Evolutionary conservation across 35 echinoderm and acorn worm species (phyloP).

Genomic region (Eucidaris tribuloides): DNA sequence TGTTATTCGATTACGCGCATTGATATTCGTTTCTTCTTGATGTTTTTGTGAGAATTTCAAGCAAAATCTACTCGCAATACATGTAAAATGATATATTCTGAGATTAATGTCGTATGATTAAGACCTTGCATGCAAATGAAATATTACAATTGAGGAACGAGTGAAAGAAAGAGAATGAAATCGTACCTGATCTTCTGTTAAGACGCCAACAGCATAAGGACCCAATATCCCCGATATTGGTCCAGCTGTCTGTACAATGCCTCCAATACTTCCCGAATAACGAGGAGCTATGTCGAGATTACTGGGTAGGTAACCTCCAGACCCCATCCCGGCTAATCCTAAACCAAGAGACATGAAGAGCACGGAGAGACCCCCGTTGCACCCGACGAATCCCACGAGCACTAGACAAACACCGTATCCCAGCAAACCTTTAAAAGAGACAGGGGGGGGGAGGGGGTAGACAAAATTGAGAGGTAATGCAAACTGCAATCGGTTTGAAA

Average conservation of each 20-base stretch:
- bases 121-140: too few relatives aligned
- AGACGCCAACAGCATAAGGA: not conserved
- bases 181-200: constrained; percentile 20
- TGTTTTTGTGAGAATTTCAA: too few relatives aligned
- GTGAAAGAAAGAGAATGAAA: too few relatives aligned
- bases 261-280: constrained; percentile 16
- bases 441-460: too few relatives aligned
- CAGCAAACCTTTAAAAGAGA: not conserved
- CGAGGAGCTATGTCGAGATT: not conserved
- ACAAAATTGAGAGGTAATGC: too few relatives aligned
- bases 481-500: too few relatives aligned
- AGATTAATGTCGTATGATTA: too few relatives aligned
- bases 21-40: too few relatives aligned
- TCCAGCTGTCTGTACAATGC: not conserved
- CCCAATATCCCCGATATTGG: constrained; percentile 9
- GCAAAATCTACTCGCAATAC: too few relatives aligned
- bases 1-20: too few relatives aligned
- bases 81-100: too few relatives aligned
- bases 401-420: not conserved
- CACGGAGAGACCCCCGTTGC: constrained; percentile 13
- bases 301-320: not conserved
- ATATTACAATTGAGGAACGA: too few relatives aligned
- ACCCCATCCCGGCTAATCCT: not conserved
- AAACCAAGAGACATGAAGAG: not conserved
- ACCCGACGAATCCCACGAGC: not conserved